These are phyloP conservation scores for Sinodicranocentrus sp. DNA, from an alignment of 2,888 invertebrate genomes.

Conservation along the genomic window DNA sequence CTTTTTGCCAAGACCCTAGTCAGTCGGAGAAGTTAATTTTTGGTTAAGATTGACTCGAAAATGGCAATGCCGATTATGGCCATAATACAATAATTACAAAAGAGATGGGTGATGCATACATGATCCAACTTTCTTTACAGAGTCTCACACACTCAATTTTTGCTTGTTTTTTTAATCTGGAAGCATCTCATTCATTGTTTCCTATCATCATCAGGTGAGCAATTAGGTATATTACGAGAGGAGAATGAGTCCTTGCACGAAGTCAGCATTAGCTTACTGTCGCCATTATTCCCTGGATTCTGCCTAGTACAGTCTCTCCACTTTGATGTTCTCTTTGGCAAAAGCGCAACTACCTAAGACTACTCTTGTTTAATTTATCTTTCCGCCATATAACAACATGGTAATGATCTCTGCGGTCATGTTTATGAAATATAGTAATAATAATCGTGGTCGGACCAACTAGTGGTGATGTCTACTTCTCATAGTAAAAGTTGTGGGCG, in stretches of 20 bases:
- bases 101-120: neutral
- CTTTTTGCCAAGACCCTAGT: constrained; percentile 18
- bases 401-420: constrained; percentile 22
- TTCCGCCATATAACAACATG: constrained; percentile 25
- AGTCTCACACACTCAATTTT: too few relatives aligned
- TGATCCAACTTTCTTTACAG: constrained; percentile 19
- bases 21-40: too few relatives aligned
- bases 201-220: too few relatives aligned
- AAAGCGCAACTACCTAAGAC: neutral
- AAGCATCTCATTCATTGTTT: constrained; percentile 30
- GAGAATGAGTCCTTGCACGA: constrained; percentile 4
- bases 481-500: neutral
- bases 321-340: neutral
- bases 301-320: neutral
- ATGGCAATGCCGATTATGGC: neutral
- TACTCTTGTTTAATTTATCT: neutral
- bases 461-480: neutral
- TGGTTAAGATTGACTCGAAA: neutral
- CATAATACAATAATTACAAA: neutral
- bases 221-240: neutral
- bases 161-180: neutral
- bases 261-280: neutral
- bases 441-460: constrained; percentile 10
- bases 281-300: neutral
- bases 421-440: constrained; percentile 15